A percentile compares a stretch with the other conserved stretches of the same genome.
phyloP scores from a whole-genome alignment of 2,888 invertebrate genomes.

The Holacanthella duospinosa region DNA sequence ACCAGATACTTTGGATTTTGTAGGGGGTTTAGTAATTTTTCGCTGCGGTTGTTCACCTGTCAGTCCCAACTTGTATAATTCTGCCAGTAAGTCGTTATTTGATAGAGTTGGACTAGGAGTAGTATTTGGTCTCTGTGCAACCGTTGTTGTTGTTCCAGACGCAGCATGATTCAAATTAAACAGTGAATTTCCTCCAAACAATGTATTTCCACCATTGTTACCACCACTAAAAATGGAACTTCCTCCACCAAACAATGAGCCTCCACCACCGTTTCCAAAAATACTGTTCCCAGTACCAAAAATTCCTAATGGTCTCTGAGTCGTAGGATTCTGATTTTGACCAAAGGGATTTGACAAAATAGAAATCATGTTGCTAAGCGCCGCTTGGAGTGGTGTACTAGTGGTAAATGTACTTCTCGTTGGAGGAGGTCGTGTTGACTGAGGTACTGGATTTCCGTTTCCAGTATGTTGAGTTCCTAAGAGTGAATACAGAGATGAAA shows the following conservation, averaged over 20 bases:
- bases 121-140: neutral
- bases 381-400: neutral
- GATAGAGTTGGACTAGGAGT: neutral
- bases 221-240: neutral
- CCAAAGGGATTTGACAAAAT: conserved; percentile 2
- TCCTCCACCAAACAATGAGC: neutral
- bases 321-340: neutral
- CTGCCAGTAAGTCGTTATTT: neutral
- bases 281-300: neutral
- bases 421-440: no score
- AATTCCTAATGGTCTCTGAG: neutral
- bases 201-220: neutral
- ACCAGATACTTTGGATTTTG: neutral
- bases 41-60: neutral
- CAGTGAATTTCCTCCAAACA: neutral
- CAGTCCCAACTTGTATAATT: neutral
- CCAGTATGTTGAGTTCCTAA: neutral
- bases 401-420: neutral
- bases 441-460: neutral
- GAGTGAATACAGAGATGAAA: neutral
- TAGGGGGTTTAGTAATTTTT: neutral
- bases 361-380: conserved; percentile 3
- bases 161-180: neutral
- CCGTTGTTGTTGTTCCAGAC: neutral
- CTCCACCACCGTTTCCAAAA: neutral